Conservation (phyloP, 2,888 invertebrate genomes). For the Aproaerema taeniolella region DNA sequence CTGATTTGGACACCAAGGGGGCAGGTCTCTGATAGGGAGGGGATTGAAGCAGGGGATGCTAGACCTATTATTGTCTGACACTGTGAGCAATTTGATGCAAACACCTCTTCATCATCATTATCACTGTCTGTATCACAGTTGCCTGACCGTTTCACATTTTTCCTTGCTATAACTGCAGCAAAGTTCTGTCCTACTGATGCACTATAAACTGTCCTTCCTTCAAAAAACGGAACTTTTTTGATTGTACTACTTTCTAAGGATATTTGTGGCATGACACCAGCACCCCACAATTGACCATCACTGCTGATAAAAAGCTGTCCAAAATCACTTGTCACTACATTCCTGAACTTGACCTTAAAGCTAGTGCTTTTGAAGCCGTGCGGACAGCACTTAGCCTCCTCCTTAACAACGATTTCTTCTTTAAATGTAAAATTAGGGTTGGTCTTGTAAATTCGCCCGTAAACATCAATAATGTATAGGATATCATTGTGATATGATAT, state of each 20-base stretch:
- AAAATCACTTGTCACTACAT: slow-evolving; percentile 79
- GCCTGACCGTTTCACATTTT: slow-evolving; percentile 67
- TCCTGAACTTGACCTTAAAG: slow-evolving; percentile 79
- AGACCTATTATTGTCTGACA: slow-evolving; percentile 77
- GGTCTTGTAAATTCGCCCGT: slow-evolving; percentile 78
- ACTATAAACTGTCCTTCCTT: slow-evolving; percentile 81
- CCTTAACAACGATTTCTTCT: slow-evolving; percentile 79
- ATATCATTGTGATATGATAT: slow-evolving; percentile 78
- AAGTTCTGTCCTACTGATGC: slow-evolving; percentile 87
- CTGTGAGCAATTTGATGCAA: slow-evolving; percentile 81
- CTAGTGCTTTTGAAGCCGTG: slow-evolving; percentile 81
- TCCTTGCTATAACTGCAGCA: slow-evolving; percentile 84
- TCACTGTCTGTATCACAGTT: slow-evolving; percentile 79
- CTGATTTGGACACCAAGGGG: slow-evolving; percentile 79
- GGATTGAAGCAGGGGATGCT: slow-evolving; percentile 77
- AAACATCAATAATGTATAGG: slow-evolving; percentile 79
- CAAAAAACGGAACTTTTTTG: slow-evolving; percentile 82
- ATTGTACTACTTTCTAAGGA: slow-evolving; percentile 78
- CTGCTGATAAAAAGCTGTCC: slow-evolving; percentile 81
- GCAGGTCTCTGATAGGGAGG: slow-evolving; percentile 80
- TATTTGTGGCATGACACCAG: slow-evolving; percentile 82
- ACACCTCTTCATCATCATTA: slow-evolving; percentile 79
- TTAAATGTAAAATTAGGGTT: slow-evolving; percentile 72
- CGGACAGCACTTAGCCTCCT: slow-evolving; percentile 80
- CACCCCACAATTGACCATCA: slow-evolving; percentile 83